A percentile compares a stretch with the other conserved stretches of the same genome.
phyloP scores from a whole-genome alignment of 2,888 invertebrate species.

The Tinea semifulvella region DNA sequence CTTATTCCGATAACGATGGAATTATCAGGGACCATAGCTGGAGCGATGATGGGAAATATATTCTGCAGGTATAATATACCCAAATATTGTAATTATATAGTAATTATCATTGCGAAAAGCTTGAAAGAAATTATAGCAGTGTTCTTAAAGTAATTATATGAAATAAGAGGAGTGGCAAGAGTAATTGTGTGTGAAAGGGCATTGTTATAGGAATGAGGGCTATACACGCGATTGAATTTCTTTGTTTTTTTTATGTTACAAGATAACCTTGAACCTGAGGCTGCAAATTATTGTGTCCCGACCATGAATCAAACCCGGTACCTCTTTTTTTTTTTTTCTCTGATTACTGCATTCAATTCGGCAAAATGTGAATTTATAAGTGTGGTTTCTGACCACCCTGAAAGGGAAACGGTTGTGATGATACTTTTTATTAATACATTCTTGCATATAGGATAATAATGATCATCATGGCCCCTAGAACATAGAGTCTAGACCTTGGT shows the following conservation, averaged over 20 bases:
- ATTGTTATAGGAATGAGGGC: not conserved
- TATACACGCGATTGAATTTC: not conserved
- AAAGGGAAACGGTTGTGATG: too few species aligned
- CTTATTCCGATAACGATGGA: conserved; percentile 55
- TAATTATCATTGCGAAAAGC: not conserved
- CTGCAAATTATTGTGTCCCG: too few species aligned
- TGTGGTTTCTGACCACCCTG: too few species aligned
- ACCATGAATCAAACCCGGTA: too few species aligned
- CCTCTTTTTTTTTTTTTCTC: too few species aligned
- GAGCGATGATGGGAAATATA: conserved; percentile 62
- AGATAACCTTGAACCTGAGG: not conserved
- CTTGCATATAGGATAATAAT: too few species aligned
- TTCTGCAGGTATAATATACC: conserved; percentile 42
- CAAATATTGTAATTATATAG: not conserved
- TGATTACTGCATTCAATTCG: too few species aligned
- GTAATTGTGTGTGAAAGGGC: not conserved
- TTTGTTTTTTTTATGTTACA: not conserved
- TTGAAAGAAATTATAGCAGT: not conserved
- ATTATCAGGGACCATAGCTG: conserved; percentile 51
- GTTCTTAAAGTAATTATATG: not conserved
- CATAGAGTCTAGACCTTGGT: too few species aligned
- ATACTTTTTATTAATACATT: too few species aligned
- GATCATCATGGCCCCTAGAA: too few species aligned
- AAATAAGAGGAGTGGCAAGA: conserved; percentile 9
- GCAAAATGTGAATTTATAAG: too few species aligned